phyloP scores from a whole-genome alignment of 2,888 invertebrate genomes.

The Eupithecia subfuscata region DNA sequence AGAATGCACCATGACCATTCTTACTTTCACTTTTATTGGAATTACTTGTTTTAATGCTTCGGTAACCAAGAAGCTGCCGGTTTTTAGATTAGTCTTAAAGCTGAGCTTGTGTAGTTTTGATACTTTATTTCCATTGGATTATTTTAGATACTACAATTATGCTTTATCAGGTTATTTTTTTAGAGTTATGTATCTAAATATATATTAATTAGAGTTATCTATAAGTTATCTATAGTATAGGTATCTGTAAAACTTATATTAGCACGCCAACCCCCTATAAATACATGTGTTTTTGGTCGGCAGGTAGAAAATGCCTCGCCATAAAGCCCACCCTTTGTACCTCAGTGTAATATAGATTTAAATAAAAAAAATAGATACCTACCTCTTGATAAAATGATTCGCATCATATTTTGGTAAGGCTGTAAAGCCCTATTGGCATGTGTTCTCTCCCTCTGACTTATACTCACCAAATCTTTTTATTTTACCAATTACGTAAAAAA shows the following conservation, averaged over 20 bases:
- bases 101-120: background rate
- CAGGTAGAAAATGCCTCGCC: too few relatives aligned
- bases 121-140: background rate
- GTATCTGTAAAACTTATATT: too few relatives aligned
- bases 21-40: slow-evolving; percentile 58
- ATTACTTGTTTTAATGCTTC: slow-evolving; percentile 38
- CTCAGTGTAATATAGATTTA: too few relatives aligned
- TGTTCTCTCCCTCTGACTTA: too few relatives aligned
- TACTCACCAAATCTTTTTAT: background rate
- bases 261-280: too few relatives aligned
- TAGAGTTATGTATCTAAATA: too few relatives aligned
- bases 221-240: too few relatives aligned
- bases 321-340: too few relatives aligned
- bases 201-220: too few relatives aligned
- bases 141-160: background rate
- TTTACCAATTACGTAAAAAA: background rate
- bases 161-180: too few relatives aligned
- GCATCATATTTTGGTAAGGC: background rate
- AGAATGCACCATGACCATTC: slow-evolving; percentile 45
- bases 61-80: slow-evolving; percentile 35
- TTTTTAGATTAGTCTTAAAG: slow-evolving; percentile 4
- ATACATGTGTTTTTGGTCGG: too few relatives aligned
- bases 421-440: background rate
- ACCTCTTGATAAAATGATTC: background rate
- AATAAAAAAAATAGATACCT: too few relatives aligned